Evolutionary conservation across 1,140 invertebrate genomes (phyloP).

Genomic region (Drosophila hydei): DNA sequence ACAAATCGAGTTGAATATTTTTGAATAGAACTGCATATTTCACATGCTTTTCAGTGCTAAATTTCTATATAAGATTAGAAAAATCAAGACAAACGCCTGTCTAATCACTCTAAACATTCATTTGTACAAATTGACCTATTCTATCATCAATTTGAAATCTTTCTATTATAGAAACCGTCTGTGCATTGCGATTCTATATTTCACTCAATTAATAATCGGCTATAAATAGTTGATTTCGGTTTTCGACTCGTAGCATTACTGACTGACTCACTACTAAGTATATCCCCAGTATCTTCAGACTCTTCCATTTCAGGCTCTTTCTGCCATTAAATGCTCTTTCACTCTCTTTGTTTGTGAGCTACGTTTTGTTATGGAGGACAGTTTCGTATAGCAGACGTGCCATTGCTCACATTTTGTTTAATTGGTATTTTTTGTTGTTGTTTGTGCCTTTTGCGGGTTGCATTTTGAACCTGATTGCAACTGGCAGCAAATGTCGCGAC

Average conservation of each 20-base stretch:
- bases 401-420: slow-evolving; percentile 60
- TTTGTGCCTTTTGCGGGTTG: slow-evolving; percentile 34
- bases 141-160: too few species aligned
- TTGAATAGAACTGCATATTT: too few species aligned
- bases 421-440: slow-evolving; percentile 40
- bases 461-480: slow-evolving; percentile 40
- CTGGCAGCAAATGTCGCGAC: slow-evolving; percentile 12
- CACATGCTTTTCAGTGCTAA: too few species aligned
- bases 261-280: slow-evolving; percentile 11
- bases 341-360: slow-evolving; percentile 16
- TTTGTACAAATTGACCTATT: neutral
- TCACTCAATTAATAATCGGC: slow-evolving; percentile 5
- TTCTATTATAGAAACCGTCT: neutral
- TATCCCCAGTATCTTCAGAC: slow-evolving; percentile 2
- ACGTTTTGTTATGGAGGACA: slow-evolving; percentile 41
- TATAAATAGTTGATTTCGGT: slow-evolving; percentile 62
- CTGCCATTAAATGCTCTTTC: neutral
- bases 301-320: neutral
- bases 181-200: neutral
- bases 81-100: too few species aligned
- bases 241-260: slow-evolving; percentile 9
- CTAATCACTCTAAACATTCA: neutral
- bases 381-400: slow-evolving; percentile 57
- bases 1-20: too few species aligned
- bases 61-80: too few species aligned